phyloP scores from a whole-genome alignment of 2,888 invertebrate species.

The Halictus ligatus region DNA sequence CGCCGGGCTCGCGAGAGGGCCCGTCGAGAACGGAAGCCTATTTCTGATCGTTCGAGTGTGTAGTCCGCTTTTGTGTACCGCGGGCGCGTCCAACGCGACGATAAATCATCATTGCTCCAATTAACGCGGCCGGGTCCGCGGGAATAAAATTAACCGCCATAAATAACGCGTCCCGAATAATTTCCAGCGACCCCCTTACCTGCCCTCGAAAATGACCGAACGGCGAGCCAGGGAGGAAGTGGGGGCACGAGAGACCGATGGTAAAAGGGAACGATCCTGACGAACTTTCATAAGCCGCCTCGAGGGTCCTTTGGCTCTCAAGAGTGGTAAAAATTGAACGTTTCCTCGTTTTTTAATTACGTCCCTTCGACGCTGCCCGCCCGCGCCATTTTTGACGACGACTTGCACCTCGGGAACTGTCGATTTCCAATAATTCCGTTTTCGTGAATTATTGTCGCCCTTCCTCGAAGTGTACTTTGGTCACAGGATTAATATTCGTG shows the following conservation, averaged over 20 bases:
- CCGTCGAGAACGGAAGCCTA: constrained; percentile 44
- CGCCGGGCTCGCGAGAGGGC: neutral
- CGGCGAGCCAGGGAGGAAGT: neutral
- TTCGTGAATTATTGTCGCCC: neutral
- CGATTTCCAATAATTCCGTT: neutral
- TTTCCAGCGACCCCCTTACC: neutral
- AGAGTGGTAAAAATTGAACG: neutral
- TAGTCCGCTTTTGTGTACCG: constrained; percentile 29
- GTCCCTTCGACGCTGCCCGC: neutral
- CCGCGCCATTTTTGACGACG: neutral
- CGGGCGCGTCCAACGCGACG: constrained; percentile 19
- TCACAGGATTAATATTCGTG: neutral
- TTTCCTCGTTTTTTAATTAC: neutral
- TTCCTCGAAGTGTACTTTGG: neutral
- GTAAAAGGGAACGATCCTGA: neutral
- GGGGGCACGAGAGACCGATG: neutral
- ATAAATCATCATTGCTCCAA: constrained; percentile 63
- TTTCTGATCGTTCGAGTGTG: constrained; percentile 56
- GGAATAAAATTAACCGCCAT: constrained; percentile 46
- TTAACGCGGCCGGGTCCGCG: constrained; percentile 41
- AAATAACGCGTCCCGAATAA: constrained; percentile 35
- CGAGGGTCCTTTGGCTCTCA: neutral
- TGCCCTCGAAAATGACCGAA: neutral
- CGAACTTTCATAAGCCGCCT: neutral
- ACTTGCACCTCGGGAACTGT: neutral